Conservation (phyloP, 2,113 vertebrate genomes). For the Cacatua alba region DNA sequence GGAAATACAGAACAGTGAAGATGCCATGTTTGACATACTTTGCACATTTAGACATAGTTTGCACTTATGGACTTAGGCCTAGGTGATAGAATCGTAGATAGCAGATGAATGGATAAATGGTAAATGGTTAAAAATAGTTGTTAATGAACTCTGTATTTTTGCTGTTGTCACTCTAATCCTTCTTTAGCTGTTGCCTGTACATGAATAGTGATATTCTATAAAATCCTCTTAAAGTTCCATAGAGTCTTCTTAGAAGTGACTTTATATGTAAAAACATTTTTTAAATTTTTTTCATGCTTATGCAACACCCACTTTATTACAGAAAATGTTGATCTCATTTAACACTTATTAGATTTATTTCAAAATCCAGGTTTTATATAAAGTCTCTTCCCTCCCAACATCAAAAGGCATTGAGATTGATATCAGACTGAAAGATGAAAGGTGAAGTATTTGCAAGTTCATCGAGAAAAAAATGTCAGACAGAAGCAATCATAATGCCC, state of each 20-base stretch:
- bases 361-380: not conserved
- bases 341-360: not conserved
- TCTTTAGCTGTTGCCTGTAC: not conserved
- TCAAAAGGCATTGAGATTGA: not conserved
- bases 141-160: not conserved
- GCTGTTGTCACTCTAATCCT: not conserved
- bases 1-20: not conserved
- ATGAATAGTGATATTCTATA: not conserved
- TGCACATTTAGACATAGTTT: not conserved
- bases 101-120: not conserved
- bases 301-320: not conserved
- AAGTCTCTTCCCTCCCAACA: not conserved
- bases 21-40: not conserved
- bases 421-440: not conserved
- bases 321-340: not conserved
- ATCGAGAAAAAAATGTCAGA: not conserved
- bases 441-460: not conserved
- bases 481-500: not conserved
- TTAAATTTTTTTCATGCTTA: not conserved
- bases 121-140: not conserved
- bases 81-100: not conserved
- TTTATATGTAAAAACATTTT: not conserved
- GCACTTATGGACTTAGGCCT: not conserved
- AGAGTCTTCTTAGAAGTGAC: not conserved
- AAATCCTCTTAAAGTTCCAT: not conserved